phyloP scores from a whole-genome alignment of 2,113 vertebrate genomes.

The Cheirogaleus medius region DNA sequence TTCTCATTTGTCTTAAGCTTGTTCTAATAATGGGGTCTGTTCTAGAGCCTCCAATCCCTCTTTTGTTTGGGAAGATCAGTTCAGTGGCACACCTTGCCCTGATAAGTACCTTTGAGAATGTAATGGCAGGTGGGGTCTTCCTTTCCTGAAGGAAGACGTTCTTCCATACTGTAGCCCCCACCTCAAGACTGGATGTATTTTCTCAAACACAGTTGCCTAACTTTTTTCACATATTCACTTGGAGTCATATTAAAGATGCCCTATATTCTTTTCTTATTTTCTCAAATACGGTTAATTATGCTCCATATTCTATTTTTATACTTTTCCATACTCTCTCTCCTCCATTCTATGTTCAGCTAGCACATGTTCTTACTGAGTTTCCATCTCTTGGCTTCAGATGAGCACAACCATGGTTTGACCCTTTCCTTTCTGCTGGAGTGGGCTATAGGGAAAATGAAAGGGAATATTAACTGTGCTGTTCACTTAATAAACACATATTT shows the following conservation, averaged over 20 bases:
- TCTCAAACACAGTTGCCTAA: neutral
- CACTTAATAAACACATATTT: neutral
- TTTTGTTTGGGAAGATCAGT: neutral
- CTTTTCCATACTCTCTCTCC: neutral
- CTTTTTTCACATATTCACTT: conserved; percentile 15
- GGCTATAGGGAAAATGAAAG: neutral
- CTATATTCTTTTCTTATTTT: conserved; percentile 31
- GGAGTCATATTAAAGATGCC: conserved; percentile 19
- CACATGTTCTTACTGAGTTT: neutral
- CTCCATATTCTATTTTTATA: conserved; percentile 18
- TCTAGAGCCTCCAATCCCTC: neutral
- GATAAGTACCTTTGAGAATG: neutral
- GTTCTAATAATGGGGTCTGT: neutral
- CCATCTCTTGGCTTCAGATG: neutral
- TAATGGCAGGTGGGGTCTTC: neutral
- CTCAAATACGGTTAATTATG: conserved; percentile 4
- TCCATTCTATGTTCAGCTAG: neutral
- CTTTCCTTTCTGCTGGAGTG: neutral
- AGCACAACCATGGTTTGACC: neutral
- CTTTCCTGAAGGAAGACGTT: neutral
- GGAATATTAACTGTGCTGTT: neutral
- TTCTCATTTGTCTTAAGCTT: neutral
- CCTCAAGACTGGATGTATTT: neutral
- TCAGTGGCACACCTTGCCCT: neutral
- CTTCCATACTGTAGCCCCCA: neutral